phyloP scores from a whole-genome alignment of 2,888 invertebrate species.

The Tetragonisca angustula region DNA sequence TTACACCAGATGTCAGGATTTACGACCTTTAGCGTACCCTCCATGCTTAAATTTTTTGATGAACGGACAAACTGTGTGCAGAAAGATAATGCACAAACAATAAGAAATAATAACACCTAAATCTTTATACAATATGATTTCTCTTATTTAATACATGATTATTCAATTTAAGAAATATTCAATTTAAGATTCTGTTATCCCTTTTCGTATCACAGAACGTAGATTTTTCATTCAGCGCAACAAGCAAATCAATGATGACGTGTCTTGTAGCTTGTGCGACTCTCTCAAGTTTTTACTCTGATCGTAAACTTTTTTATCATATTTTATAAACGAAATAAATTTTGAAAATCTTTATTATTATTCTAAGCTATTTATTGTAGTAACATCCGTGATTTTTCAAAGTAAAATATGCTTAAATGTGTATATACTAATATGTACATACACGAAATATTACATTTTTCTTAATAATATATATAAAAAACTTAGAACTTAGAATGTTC shows the following conservation, averaged over 20 bases:
- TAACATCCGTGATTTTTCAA: background rate
- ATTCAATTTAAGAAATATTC: background rate
- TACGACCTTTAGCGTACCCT: background rate
- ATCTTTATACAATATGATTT: background rate
- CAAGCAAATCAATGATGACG: constrained; percentile 14
- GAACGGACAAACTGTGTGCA: background rate
- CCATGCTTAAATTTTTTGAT: constrained; percentile 19
- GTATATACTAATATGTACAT: background rate
- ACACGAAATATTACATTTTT: background rate
- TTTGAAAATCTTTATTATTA: background rate
- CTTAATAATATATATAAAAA: background rate
- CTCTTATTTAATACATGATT: background rate
- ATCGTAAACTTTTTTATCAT: background rate
- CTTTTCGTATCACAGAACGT: background rate
- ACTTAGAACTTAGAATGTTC: background rate
- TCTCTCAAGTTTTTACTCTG: background rate
- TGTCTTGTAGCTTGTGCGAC: background rate
- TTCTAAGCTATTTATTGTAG: background rate
- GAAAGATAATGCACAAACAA: background rate
- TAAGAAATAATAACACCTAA: background rate
- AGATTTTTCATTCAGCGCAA: background rate
- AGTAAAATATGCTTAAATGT: background rate
- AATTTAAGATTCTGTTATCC: background rate
- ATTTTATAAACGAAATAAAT: background rate
- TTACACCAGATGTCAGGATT: constrained; percentile 3